A percentile compares a stretch with the other conserved stretches of the same genome.
Conservation (phyloP, 30 jellyfish, hydroid and myxozoan species). For the Pelagia noctiluca region DNA sequence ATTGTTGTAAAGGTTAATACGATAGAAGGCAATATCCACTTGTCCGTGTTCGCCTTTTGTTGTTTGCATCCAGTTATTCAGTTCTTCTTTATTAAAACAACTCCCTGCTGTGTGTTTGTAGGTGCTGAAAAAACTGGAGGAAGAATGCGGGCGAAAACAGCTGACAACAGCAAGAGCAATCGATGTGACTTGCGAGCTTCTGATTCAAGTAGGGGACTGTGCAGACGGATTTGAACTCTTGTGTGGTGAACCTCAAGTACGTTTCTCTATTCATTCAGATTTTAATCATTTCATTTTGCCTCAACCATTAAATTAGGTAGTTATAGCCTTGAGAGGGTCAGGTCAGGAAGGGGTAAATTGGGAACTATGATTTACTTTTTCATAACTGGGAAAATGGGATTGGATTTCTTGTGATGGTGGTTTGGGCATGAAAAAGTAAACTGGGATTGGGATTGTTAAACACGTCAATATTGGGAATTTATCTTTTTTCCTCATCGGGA, state of each 20-base stretch:
- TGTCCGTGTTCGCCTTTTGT: too few relatives aligned
- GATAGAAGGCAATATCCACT: too few relatives aligned
- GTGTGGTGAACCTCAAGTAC: slow-evolving; percentile 34
- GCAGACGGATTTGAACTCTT: slow-evolving; percentile 45
- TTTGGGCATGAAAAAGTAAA: too few relatives aligned
- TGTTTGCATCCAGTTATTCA: neutral
- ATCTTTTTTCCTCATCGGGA: too few relatives aligned
- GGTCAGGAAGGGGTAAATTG: too few relatives aligned
- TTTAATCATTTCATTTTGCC: neutral
- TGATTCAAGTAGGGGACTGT: slow-evolving; percentile 17
- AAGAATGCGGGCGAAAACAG: slow-evolving; percentile 35
- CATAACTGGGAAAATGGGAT: too few relatives aligned
- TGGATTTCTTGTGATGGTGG: too few relatives aligned
- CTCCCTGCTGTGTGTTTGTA: neutral
- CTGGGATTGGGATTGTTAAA: too few relatives aligned
- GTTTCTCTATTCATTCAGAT: neutral
- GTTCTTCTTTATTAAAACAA: neutral
- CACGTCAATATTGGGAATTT: too few relatives aligned
- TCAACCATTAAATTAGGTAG: neutral
- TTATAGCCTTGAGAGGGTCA: neutral
- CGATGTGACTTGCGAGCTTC: slow-evolving; percentile 32
- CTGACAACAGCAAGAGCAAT: slow-evolving; percentile 38
- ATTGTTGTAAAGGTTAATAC: too few relatives aligned
- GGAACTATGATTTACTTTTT: too few relatives aligned
- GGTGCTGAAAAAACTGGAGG: slow-evolving; percentile 29